Base-by-base conservation (phyloP, 1,140 invertebrate species). In the Ylistrum balloti region DNA sequence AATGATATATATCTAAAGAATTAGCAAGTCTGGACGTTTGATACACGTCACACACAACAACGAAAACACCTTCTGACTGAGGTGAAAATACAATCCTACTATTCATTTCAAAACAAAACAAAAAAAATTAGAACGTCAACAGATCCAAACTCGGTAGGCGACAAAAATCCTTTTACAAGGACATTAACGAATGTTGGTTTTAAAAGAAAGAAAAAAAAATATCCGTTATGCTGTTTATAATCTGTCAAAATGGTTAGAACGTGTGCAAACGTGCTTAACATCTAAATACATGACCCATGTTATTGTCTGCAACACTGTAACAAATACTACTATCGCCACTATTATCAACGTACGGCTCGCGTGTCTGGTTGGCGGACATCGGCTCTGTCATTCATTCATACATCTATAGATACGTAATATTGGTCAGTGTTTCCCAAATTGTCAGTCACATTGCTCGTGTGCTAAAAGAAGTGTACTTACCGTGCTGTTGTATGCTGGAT, bases 1-100 rank as follows among this genome's bases (percentile, higher is more conserved):
- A 74, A 74, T n/a, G 56, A n/a, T 28, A 74, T n/a, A 74, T 74
- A n/a, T 74, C 56, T 74, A 74, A 28, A 74, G n/a, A 74, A 74
- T 74, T 74, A 74, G 56, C 22, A 28, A 74, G 56, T 74, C 28
- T 74, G 22, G n/a, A 9, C 56, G 56, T 74, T 74, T 74, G 56
- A 74, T 74, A 28, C 56, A n/a, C 28, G 28, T 74, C 56, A n/a
- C n/a, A n/a, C n/a, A n/a, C n/a, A n/a, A n/a, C n/a, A 74, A 74
- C 56, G n/a, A 22, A n/a, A n/a, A n/a, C n/a, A 28, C 56, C 5
- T 74, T 28, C 9, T 20, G 22, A 20, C 45, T 20, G 22, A 20
- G 3, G n/a, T 9, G 56, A 74, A 5, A 28, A 48, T 48, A 48
- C 22, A 48, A 48, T 48, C 45, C 22, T 48, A 48, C 45, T 20